phyloP scores from a whole-genome alignment of 2,113 vertebrate genomes.

The Phasianus colchicus region DNA sequence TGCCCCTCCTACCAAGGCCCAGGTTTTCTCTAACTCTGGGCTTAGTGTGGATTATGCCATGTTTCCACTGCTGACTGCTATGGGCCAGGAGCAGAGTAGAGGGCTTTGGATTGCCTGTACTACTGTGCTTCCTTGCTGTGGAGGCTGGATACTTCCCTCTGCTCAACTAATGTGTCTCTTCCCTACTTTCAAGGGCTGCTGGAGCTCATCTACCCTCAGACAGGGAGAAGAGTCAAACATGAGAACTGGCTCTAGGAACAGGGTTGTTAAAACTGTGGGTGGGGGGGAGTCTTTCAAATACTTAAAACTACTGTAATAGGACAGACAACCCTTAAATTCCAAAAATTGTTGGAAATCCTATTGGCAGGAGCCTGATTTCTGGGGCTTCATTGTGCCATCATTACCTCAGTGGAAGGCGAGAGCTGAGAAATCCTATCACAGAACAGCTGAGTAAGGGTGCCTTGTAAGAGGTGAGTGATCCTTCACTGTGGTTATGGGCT shows the following conservation, averaged over 20 bases:
- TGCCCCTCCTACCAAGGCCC: neutral
- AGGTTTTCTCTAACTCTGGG: neutral
- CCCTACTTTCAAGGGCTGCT: fast-evolving
- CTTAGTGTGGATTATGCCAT: neutral
- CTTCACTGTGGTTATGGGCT: neutral
- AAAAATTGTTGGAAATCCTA: neutral
- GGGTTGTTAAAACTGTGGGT: neutral
- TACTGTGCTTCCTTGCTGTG: neutral
- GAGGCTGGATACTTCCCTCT: neutral
- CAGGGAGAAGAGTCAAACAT: neutral
- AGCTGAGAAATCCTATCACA: neutral
- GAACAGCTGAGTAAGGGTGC: neutral
- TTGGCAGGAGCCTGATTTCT: neutral
- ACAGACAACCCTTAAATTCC: neutral
- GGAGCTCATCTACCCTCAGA: neutral
- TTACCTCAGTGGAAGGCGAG: neutral
- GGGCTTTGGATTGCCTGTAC: neutral
- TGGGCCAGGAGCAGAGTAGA: fast-evolving
- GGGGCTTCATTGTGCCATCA: neutral
- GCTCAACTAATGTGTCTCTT: fast-evolving
- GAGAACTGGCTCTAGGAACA: neutral
- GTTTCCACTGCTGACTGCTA: neutral
- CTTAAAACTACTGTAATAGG: neutral
- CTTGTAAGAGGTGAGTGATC: neutral
- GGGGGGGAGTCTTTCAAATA: neutral